Evolutionary conservation across 2,888 invertebrate genomes (phyloP).

Genomic region (Agrilus mali): DNA sequence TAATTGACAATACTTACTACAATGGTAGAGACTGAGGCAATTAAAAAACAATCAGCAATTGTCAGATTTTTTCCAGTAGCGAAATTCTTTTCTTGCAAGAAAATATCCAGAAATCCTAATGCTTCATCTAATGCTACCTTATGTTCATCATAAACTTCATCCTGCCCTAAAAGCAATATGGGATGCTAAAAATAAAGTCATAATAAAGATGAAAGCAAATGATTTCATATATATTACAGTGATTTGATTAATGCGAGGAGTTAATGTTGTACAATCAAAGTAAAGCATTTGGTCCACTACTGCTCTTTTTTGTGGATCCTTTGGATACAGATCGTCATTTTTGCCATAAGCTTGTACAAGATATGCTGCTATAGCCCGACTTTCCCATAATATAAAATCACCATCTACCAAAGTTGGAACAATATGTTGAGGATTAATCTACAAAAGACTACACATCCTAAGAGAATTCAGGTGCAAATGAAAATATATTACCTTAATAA

Average conservation of each 20-base stretch:
- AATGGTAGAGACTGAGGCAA: conserved; percentile 43
- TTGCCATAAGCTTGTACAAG: conserved; percentile 48
- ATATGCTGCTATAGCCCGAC: conserved; percentile 51
- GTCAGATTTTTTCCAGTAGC: conserved; percentile 48
- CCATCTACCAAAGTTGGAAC: conserved; percentile 56
- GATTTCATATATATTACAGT: background rate
- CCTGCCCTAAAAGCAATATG: conserved; percentile 44
- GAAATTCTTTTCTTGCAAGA: conserved; percentile 44
- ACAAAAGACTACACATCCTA: conserved; percentile 16
- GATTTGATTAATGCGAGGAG: conserved; percentile 38
- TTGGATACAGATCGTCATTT: conserved; percentile 47
- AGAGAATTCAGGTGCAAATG: background rate
- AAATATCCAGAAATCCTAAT: conserved; percentile 46
- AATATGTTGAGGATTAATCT: conserved; percentile 54
- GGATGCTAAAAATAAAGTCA: conserved; percentile 40
- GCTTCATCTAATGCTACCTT: conserved; percentile 44
- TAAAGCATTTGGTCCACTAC: conserved; percentile 48
- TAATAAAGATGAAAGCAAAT: background rate
- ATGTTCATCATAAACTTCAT: conserved; percentile 39
- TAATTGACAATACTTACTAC: conserved; percentile 32
- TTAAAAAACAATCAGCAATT: conserved; percentile 50
- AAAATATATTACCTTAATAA: conserved; percentile 27
- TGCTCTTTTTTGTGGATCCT: conserved; percentile 42
- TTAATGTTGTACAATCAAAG: conserved; percentile 49
- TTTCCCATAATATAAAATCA: conserved; percentile 55